Base-by-base conservation (phyloP, 35 echinoderm and acorn worm species). In the Apostichopus californicus region DNA sequence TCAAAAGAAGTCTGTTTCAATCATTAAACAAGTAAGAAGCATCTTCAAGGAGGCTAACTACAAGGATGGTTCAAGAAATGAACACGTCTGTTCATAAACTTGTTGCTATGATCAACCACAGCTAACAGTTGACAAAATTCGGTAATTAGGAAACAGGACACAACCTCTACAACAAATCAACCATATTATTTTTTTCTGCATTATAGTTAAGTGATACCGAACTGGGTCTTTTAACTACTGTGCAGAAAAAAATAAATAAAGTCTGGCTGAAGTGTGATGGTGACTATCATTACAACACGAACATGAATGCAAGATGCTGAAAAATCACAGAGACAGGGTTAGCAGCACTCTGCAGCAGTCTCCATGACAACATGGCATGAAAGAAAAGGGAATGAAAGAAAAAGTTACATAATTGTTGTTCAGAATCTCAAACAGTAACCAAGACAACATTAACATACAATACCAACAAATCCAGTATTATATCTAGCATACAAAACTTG, bases 121-220 rank as follows among this genome's bases (percentile, higher is more conserved):
- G 86, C 86, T 89, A 89, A 89, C 9, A 53, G 68, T 72, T 11
- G 14, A 6, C 86, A 34, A 68, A 89, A 89, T 89, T 89, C 86
- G 86, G 86, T 64, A 89, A 89, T 89, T 89, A 89, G 86, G 86
- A 89, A 64, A 89, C 86, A 89, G 63, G 26, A 55, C 34, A 87
- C 86, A 89, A 89, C 86, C 86, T 89, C 64, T 15, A 64, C 86
- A 61, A 89, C 57, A 34, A 5, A 72, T 73, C 7, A 17, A 24
- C 28, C 60, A 15, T 20, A 18, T 13, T 55, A 17, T 21, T 82
- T 82, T 82, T 82, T 82, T 52, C 25, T 25, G 80, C 22, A 46
- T 6, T 5, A 82, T 46, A 82, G 55, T 52, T 82, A 82, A 26
- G 80, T 57, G 10, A 55, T n/a, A 52, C 46, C 58, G 34, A 80